Conservation (phyloP, 2,797 vertebrate genomes). For the Pampus argenteus region DNA sequence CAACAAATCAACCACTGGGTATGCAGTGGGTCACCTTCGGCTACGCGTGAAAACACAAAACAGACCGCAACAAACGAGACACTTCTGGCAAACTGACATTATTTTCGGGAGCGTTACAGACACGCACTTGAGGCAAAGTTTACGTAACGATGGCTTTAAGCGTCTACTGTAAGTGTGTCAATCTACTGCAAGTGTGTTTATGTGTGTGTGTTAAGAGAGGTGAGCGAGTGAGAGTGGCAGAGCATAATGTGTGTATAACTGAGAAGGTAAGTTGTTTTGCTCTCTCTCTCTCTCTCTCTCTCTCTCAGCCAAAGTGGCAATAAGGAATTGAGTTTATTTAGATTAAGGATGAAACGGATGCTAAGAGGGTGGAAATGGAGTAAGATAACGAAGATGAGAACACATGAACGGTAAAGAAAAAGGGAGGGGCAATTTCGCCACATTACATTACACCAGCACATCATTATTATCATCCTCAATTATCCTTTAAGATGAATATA, state of each 20-base stretch:
- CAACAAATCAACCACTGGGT: slow-evolving; percentile 14
- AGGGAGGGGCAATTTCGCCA: background rate
- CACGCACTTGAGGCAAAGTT: slow-evolving; percentile 28
- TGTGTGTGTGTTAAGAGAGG: slow-evolving; percentile 12
- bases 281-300: slow-evolving; percentile 10
- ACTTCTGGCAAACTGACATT: slow-evolving; percentile 13
- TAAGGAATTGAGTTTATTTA: slow-evolving; percentile 53
- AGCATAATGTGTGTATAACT: slow-evolving; percentile 30
- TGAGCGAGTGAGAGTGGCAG: slow-evolving; percentile 3
- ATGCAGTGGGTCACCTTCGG: slow-evolving; percentile 3
- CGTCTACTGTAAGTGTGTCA: slow-evolving; percentile 10
- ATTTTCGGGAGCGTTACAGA: slow-evolving; percentile 24
- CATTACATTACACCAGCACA: background rate
- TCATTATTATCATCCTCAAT: background rate
- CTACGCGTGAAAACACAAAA: slow-evolving; percentile 1
- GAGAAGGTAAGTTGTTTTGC: slow-evolving; percentile 26
- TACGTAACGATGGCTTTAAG: slow-evolving; percentile 30
- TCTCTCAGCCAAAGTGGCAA: slow-evolving; percentile 36
- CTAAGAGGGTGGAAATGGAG: slow-evolving; percentile 42
- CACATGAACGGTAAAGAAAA: slow-evolving; percentile 8
- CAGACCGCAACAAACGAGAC: slow-evolving; percentile 16
- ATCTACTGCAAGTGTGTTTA: slow-evolving; percentile 16
- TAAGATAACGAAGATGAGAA: slow-evolving; percentile 56
- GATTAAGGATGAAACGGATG: slow-evolving; percentile 51
- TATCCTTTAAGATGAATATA: background rate